Evolutionary conservation across 2,888 invertebrate genomes (phyloP).

Genomic region (Bedellia somnulentella): DNA sequence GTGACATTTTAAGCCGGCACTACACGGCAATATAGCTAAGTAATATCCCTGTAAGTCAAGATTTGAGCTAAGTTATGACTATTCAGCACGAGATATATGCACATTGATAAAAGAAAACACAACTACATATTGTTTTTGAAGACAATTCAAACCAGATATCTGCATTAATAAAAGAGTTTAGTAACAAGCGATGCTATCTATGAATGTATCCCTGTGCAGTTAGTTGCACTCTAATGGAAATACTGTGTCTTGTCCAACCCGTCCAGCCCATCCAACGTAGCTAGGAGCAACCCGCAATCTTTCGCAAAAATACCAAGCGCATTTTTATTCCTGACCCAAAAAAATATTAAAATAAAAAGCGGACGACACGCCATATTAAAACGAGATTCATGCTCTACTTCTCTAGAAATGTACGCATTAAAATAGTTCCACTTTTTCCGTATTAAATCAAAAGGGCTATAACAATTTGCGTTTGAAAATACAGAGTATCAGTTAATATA

Average conservation of each 20-base stretch:
- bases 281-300: not conserved
- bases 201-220: too few relatives aligned
- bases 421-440: too few relatives aligned
- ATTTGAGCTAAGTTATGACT: too few relatives aligned
- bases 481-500: conserved; percentile 50
- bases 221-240: conserved; percentile 2
- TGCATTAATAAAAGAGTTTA: too few relatives aligned
- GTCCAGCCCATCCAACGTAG: not conserved
- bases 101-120: too few relatives aligned
- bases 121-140: too few relatives aligned
- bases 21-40: too few relatives aligned
- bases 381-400: conserved; percentile 4
- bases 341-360: conserved; percentile 9
- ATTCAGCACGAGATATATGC: too few relatives aligned
- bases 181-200: too few relatives aligned
- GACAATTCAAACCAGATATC: too few relatives aligned
- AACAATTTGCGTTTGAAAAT: conserved; percentile 38
- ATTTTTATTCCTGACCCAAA: conserved; percentile 10
- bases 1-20: too few relatives aligned
- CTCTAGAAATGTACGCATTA: not conserved
- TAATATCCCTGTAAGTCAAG: too few relatives aligned
- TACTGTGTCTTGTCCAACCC: conserved; percentile 1
- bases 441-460: not conserved
- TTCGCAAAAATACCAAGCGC: conserved; percentile 6
- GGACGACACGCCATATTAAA: conserved; percentile 6